Conservation (phyloP, 2,113 vertebrate species). For the Dromaius novaehollandiae region DNA sequence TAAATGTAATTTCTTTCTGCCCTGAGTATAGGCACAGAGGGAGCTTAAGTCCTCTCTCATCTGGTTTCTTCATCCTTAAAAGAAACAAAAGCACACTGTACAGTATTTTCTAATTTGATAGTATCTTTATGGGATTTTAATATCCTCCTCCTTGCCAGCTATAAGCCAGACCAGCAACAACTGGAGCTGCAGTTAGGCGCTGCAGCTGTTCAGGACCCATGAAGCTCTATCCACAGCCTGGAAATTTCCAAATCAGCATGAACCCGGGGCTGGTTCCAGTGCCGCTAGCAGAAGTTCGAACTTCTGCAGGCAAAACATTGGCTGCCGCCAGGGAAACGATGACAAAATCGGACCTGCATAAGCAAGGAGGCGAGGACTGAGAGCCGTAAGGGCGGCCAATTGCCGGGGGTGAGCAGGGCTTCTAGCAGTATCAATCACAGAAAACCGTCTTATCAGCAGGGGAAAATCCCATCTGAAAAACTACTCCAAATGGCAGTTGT, state of each 20-base stretch:
- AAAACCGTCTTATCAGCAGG: background rate
- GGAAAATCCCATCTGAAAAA: background rate
- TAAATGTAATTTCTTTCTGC: slow-evolving; percentile 52
- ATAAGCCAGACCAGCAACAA: slow-evolving; percentile 48
- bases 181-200: slow-evolving; percentile 32
- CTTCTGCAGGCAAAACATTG: background rate
- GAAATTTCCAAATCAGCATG: slow-evolving; percentile 29
- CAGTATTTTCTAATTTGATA: slow-evolving; percentile 60
- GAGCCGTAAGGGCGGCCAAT: background rate
- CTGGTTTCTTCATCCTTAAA: slow-evolving; percentile 59
- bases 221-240: slow-evolving; percentile 15
- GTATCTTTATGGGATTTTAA: slow-evolving; percentile 62
- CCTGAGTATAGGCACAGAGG: slow-evolving; percentile 45
- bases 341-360: background rate
- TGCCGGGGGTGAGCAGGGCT: background rate
- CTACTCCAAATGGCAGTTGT: background rate
- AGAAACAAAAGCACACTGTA: slow-evolving; percentile 55
- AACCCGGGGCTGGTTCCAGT: background rate
- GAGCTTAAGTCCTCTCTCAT: slow-evolving; percentile 27
- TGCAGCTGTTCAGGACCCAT: slow-evolving; percentile 34
- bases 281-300: background rate
- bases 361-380: background rate
- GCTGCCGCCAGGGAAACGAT: background rate
- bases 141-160: slow-evolving; percentile 37
- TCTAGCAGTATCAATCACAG: background rate